Percentiles rank a stretch among this genome's conserved stretches.
Evolutionary conservation across 2,113 vertebrate genomes (phyloP).

Genomic region (Excalfactoria chinensis): DNA sequence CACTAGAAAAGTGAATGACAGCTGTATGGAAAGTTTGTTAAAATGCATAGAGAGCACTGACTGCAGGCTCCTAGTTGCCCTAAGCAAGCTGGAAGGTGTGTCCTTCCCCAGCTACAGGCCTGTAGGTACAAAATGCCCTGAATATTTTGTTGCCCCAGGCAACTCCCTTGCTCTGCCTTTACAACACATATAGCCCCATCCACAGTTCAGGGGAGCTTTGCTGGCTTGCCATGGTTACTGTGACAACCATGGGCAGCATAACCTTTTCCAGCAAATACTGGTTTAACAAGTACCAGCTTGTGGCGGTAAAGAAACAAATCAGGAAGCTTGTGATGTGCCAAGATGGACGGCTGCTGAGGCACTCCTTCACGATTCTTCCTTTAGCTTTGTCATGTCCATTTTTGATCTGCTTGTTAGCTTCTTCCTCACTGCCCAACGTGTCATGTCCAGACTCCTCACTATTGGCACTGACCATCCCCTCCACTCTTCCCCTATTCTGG

Average conservation of each 20-base stretch:
- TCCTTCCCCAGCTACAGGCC: not conserved
- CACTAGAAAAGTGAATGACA: not conserved
- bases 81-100: not conserved
- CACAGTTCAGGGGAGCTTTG: not conserved
- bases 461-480: not conserved
- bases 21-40: not conserved
- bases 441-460: not conserved
- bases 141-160: conserved; percentile 35
- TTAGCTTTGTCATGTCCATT: not conserved
- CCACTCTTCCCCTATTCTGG: not conserved
- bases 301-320: not conserved
- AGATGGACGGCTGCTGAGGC: not conserved
- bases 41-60: not conserved
- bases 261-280: not conserved
- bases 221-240: not conserved
- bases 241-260: conserved; percentile 16
- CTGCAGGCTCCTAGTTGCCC: not conserved
- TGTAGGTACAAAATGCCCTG: not conserved
- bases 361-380: not conserved
- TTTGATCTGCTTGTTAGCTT: not conserved
- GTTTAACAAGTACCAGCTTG: not conserved
- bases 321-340: not conserved
- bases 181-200: not conserved
- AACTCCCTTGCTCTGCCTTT: conserved; percentile 17
- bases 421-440: not conserved